phyloP scores from a whole-genome alignment of 2,113 vertebrate species.

The Chloropsis cyanopogon region DNA sequence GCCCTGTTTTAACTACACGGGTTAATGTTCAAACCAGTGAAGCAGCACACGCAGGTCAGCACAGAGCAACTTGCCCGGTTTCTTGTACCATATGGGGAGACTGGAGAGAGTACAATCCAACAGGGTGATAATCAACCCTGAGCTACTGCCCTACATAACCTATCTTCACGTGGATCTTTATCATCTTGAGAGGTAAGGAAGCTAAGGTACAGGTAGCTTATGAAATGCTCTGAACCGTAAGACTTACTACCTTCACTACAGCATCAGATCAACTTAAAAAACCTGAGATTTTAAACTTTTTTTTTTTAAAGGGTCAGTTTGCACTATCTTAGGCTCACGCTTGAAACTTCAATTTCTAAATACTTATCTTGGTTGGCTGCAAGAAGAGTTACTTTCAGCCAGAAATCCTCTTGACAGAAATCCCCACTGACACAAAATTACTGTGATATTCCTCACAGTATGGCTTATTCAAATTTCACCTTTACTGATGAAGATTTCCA shows the following conservation, averaged over 20 bases:
- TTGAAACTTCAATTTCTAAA: neutral
- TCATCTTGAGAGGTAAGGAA: neutral
- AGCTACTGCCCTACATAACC: neutral
- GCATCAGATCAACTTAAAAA: neutral
- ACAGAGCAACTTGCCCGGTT: neutral
- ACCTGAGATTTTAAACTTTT: accelerated
- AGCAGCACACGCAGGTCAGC: neutral
- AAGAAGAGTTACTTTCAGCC: neutral
- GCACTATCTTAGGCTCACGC: neutral
- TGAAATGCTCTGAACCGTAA: neutral
- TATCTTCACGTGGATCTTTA: neutral
- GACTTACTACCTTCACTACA: neutral
- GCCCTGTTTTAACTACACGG: neutral
- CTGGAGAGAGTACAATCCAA: neutral
- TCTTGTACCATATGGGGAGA: neutral
- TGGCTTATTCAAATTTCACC: neutral
- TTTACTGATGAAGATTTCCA: neutral
- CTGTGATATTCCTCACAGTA: neutral
- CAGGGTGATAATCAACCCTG: neutral
- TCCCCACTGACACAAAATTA: neutral
- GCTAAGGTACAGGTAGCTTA: neutral
- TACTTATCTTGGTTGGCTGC: neutral
- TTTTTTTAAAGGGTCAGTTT: neutral
- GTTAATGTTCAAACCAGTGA: neutral
- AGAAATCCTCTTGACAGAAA: slow-evolving; percentile 1